phyloP scores from a whole-genome alignment of 2,797 vertebrate genomes.

The Hippoglossus hippoglossus region DNA sequence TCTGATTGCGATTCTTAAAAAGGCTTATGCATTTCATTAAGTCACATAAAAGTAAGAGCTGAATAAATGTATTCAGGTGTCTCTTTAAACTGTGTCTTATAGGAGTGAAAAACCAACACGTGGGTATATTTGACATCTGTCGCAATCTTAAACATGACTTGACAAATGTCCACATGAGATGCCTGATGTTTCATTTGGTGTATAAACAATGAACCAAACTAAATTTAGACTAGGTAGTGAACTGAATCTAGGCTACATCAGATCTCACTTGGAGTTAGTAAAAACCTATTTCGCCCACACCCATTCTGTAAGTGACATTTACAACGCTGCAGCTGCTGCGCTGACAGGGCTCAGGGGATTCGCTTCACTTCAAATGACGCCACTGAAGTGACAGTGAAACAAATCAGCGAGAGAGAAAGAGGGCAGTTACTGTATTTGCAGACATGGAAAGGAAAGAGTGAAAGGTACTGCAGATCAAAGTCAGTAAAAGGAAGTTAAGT shows the following conservation, averaged over 20 bases:
- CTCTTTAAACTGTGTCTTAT: too few relatives aligned
- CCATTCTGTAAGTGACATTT: slow-evolving; percentile 54
- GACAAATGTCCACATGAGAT: slow-evolving; percentile 33
- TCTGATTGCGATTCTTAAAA: too few relatives aligned
- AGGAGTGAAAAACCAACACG: background rate
- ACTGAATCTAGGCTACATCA: slow-evolving; percentile 63
- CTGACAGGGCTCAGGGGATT: slow-evolving; percentile 50
- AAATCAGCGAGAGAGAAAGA: slow-evolving; percentile 26
- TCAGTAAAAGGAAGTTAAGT: slow-evolving; percentile 48
- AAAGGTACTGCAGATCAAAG: slow-evolving; percentile 31
- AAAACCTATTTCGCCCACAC: slow-evolving; percentile 39
- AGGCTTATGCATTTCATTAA: too few relatives aligned
- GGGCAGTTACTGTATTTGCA: slow-evolving; percentile 19
- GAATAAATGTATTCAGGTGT: too few relatives aligned
- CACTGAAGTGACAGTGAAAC: slow-evolving; percentile 34
- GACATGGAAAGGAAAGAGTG: slow-evolving; percentile 23
- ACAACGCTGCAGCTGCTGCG: slow-evolving; percentile 42
- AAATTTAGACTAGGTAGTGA: slow-evolving; percentile 57
- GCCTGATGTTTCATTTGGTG: slow-evolving; percentile 32
- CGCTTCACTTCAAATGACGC: slow-evolving; percentile 50
- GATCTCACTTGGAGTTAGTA: slow-evolving; percentile 48
- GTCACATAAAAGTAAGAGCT: too few relatives aligned
- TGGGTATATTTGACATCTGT: too few relatives aligned
- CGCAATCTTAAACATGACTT: background rate
- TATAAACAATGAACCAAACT: slow-evolving; percentile 50